A percentile compares a stretch with the other conserved stretches of the same genome.
Evolutionary conservation across 2,113 vertebrate genomes (phyloP).

Genomic region (Halichoerus grypus): DNA sequence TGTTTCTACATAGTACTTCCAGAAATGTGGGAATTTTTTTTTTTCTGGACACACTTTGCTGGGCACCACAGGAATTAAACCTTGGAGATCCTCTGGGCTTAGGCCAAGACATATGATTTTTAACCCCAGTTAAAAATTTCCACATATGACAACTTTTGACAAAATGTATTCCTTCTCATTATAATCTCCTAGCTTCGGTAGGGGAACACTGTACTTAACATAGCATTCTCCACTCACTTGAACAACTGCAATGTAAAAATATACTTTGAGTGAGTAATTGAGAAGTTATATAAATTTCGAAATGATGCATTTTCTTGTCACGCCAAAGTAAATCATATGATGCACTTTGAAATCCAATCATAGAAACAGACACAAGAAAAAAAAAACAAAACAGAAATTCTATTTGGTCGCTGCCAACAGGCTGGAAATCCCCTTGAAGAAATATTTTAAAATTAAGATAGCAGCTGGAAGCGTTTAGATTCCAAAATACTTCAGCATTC

Average conservation of each 20-base stretch:
- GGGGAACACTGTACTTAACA: neutral
- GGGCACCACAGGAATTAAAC: neutral
- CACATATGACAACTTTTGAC: neutral
- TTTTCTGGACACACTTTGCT: neutral
- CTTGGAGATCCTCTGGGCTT: neutral
- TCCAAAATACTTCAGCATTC: constrained; percentile 68
- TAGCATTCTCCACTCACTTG: neutral
- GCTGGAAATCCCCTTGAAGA: constrained; percentile 76
- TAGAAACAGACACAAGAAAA: constrained; percentile 36
- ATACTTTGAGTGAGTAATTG: neutral
- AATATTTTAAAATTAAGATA: constrained; percentile 75
- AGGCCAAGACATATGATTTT: neutral
- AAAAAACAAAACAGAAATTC: neutral
- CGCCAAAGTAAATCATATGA: constrained; percentile 42
- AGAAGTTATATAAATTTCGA: constrained; percentile 27
- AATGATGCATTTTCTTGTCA: constrained; percentile 30
- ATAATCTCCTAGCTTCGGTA: neutral
- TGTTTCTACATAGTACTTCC: neutral
- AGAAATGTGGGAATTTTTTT: neutral
- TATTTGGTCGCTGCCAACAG: constrained; percentile 64
- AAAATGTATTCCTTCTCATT: neutral
- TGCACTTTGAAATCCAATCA: constrained; percentile 63
- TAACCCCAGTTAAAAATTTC: neutral
- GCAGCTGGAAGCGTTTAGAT: constrained; percentile 77
- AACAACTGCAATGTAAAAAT: neutral